Conservation (phyloP, 2,113 vertebrate species). For the Crotalus horridus region DNA sequence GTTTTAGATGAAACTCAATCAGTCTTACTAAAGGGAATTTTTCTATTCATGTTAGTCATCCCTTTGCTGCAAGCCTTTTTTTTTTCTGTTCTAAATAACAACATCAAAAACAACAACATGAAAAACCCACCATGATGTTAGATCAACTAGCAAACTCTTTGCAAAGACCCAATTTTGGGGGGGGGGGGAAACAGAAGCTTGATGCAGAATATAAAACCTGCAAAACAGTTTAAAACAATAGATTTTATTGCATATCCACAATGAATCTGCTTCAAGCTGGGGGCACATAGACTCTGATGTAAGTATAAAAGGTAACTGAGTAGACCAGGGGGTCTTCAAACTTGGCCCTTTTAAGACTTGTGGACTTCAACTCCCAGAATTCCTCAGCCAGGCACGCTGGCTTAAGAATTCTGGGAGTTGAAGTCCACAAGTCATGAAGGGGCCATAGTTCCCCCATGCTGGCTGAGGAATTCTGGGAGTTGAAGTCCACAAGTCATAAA, state of each 20-base stretch:
- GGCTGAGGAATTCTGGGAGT: too few relatives aligned
- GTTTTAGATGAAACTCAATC: slow-evolving; percentile 19
- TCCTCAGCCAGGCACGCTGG: too few relatives aligned
- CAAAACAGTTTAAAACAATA: slow-evolving; percentile 52
- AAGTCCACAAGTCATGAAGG: too few relatives aligned
- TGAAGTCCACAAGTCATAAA: too few relatives aligned
- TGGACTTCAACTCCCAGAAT: too few relatives aligned
- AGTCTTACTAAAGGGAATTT: slow-evolving; percentile 23
- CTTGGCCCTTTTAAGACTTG: too few relatives aligned
- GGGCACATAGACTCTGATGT: slow-evolving; percentile 37
- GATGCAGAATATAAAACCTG: slow-evolving; percentile 66
- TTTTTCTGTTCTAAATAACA: slow-evolving; percentile 47
- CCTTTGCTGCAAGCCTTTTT: slow-evolving; percentile 34
- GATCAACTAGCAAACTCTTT: slow-evolving; percentile 50
- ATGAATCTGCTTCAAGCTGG: slow-evolving; percentile 47
- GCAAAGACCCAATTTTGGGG: slow-evolving; percentile 44
- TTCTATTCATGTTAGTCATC: slow-evolving; percentile 37
- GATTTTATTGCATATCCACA: slow-evolving; percentile 35
- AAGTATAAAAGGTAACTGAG: slow-evolving; percentile 48
- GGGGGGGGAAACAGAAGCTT: slow-evolving; percentile 51
- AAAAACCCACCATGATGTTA: slow-evolving; percentile 43
- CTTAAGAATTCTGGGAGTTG: too few relatives aligned
- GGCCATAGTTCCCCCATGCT: too few relatives aligned
- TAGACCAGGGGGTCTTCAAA: slow-evolving; percentile 6
- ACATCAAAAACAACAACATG: not conserved